Base-by-base conservation (phyloP, 2,113 vertebrate genomes). In the Callithrix jacchus region DNA sequence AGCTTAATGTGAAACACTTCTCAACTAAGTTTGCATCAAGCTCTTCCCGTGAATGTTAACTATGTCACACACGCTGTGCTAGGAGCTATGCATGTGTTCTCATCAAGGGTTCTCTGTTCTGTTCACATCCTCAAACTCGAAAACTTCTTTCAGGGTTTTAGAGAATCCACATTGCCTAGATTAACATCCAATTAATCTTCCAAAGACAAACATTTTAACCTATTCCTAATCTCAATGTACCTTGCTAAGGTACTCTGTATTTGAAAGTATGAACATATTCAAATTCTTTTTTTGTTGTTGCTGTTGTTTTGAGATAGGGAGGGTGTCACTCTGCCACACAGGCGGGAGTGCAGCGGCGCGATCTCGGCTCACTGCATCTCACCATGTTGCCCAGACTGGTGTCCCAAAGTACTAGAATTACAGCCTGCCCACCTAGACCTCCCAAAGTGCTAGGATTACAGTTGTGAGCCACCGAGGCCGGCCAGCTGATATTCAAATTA, bases 21-120 rank as follows among this genome's bases (percentile, higher is more conserved):
- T 12, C 61, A 7, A 5, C 21, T 42, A 27, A 0, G 79, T 4
- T 2, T 42, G 49, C 6, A 8, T 45, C 54, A 32, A 17, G 71
- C 13, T 27, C 79, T 6, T 35, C 37, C 20, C 20, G 0, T 3
- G 56, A 35, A 49, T 1, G 1, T 20, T 20, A 9, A 42, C 27
- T 30, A 25, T 6, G 35, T 40, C 77, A 6, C 9, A 11, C 0
- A 14, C 14, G 23, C 68, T 3, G 37, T 14, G 49, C 35, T 5
- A 6, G 37, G 42, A 21, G 42, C n/a, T 20, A 3, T 1, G 21
- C 32, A 1, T 9, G n/a, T 8, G 40, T 32, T 70, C 79, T 42
- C 47, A 1, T 5, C 18, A 8, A 27, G 30, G 58, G 49, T 8
- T 47, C 64, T 49, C 23, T 40, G 79, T 17, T 40, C 89, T 40